Base-by-base conservation (phyloP, 2,888 invertebrate species). In the Peribatodes rhomboidaria region DNA sequence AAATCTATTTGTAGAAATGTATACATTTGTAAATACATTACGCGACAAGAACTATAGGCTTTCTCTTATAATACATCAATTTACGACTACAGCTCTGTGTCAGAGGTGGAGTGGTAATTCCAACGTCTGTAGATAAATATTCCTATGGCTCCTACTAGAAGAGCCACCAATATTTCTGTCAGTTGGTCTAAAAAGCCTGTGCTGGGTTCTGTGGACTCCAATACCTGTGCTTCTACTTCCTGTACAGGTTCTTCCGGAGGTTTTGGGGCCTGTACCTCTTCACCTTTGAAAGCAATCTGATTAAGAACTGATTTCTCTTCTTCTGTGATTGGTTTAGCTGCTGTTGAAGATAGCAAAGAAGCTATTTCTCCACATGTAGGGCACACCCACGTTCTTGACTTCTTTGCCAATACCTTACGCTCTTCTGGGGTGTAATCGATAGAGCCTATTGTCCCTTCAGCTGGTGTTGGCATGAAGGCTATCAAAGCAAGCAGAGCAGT, bases 391-490 rank as follows among this genome's bases (percentile, higher is more conserved):
- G 72, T 81, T 20, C 78, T 77, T 11, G 94, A 97, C 94, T 96
- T 97, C 80, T 95, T 96, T 9, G 98, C 98, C 53, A 99, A 93
- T 50, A 94, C 85, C 82, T 96, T 96, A 61, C 98, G 94, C 84
- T 98, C 98, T 56, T 97, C 96, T n/a, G 96, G 92, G 0, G 97
- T 95, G 83, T 98, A 98, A 84, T 98, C 98, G 20, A 99, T 89
- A 1, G 98, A 97, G 7, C 98, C 99, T 68, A 99, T 97, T 2
- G 98, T 98, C 1, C 98, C 98, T 76, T 96, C 96, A 9, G 97
- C 97, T 56, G 97, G 96, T 6, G 98, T 97, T 0, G 98, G 98
- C 98, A 99, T 98, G 83, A 99, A 99, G 1, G 98, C 98, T 78
- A 98, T 98, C 64, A 99, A 93, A 14, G 98, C 98, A 71, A 99